Evolutionary conservation across 1,140 invertebrate genomes (phyloP).

Genomic region (Megalonaias nervosa): DNA sequence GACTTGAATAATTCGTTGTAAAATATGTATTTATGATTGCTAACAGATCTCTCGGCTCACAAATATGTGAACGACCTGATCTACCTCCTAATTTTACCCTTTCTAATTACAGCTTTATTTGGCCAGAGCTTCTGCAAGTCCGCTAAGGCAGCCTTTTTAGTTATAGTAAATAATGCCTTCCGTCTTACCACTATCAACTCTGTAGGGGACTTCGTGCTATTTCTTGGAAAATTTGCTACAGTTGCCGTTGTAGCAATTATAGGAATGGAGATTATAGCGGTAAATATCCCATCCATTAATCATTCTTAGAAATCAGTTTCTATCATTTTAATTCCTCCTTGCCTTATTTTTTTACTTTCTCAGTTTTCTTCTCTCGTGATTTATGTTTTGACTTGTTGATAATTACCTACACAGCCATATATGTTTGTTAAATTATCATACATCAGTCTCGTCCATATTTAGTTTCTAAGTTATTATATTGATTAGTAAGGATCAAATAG

Average conservation of each 20-base stretch:
- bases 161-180: conserved; percentile 78
- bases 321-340: conserved; percentile 2
- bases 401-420: neutral
- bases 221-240: conserved; percentile 90
- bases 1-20: neutral
- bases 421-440: too few species aligned
- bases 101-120: conserved; percentile 76
- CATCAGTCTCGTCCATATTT: too few species aligned
- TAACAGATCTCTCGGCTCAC: neutral
- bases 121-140: conserved; percentile 79
- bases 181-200: conserved; percentile 92
- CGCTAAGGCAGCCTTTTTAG: conserved; percentile 72
- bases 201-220: conserved; percentile 93
- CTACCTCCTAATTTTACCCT: neutral
- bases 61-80: neutral
- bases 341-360: neutral
- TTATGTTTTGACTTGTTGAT: neutral
- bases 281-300: conserved; percentile 12
- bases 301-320: conserved; percentile 7
- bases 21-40: neutral
- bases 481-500: too few species aligned
- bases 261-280: conserved; percentile 74
- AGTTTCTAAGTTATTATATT: too few species aligned
- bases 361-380: too few species aligned
- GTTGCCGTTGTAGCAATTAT: conserved; percentile 73